Base-by-base conservation (phyloP, 2,797 vertebrate species). In the Iguana delicatissima region DNA sequence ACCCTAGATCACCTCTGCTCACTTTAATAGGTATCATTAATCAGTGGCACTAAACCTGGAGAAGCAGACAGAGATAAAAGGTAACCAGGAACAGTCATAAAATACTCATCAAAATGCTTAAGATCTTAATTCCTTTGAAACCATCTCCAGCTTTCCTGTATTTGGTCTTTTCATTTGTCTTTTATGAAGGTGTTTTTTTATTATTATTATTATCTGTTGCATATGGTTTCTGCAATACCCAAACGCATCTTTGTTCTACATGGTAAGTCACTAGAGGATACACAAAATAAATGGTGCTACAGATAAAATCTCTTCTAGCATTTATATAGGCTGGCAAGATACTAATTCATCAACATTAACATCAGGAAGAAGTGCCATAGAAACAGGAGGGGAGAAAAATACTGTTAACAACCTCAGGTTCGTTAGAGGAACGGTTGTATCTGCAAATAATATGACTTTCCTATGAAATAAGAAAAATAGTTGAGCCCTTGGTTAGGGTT, bases 191-290 rank as follows among this genome's bases (percentile, higher is more conserved):
- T 93, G 93, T 94, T 64, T 94, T 90, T 90, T 74, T 46, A 1
- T 46, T 84, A 29, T 77, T 76, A 74, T 89, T 85, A 91, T 91
- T 96, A 95, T 91, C 92, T 94, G 93, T 92, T 95, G 91, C 46
- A 91, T 89, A 46, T 32, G 88, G 94, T 96, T 95, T 94, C 0
- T 6, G 93, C 46, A 93, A 92, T 93, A 84, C 50, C 1, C 20
- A 87, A 90, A 89, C 93, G 92, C 93, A 94, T 96, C 93, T 84
- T 96, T 95, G 95, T 94, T 94, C 95, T 96, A 91, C 88, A 93
- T 92, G 92, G 95, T 95, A 95, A 94, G 95, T 91, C 93, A 93
- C 93, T 94, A 91, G 90, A 91, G 94, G 94, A 94, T 93, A 94
- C 89, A 94, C 92, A 92, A 93, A 93, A 94, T 94, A 94, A 96